Percentiles rank a stretch among this genome's conserved stretches.
These are phyloP conservation scores for Suillia variegata DNA, from an alignment of 2,888 invertebrate species.

Conservation along the genomic window DNA sequence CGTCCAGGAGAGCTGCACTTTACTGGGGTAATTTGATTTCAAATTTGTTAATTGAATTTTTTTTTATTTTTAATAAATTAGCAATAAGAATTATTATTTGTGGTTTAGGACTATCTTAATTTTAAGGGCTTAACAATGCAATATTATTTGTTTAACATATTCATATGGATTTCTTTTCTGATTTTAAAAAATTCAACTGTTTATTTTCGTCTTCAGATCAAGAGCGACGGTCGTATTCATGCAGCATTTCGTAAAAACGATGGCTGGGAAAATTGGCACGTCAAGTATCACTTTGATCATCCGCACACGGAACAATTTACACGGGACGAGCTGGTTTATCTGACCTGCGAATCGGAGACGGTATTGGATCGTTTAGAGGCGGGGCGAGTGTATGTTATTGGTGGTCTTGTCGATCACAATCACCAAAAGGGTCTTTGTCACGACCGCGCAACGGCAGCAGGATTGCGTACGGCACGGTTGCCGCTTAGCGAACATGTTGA, in stretches of 20 bases:
- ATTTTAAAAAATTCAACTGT: too few species aligned
- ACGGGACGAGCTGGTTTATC: conserved; percentile 82
- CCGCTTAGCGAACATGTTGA: conserved; percentile 88
- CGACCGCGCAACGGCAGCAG: conserved; percentile 77
- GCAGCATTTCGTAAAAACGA: conserved; percentile 78
- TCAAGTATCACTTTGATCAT: conserved; percentile 72
- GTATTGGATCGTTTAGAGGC: conserved; percentile 76
- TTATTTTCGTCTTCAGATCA: too few species aligned
- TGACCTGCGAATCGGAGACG: conserved; percentile 93
- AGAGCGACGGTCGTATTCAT: conserved; percentile 70
- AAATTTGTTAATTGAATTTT: too few species aligned
- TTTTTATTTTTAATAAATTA: too few species aligned
- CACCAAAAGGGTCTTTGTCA: conserved; percentile 91
- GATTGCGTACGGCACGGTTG: conserved; percentile 80
- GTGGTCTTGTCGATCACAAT: conserved; percentile 97
- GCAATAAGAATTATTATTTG: too few species aligned
- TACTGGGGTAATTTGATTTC: too few species aligned
- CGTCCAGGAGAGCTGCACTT: conserved; percentile 84
- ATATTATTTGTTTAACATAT: too few species aligned
- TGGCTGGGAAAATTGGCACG: conserved; percentile 93
- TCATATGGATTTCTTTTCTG: too few species aligned
- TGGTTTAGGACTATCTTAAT: too few species aligned
- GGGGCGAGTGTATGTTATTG: conserved; percentile 88
- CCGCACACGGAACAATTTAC: conserved; percentile 74
- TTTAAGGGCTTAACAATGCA: too few species aligned